Conservation (phyloP, 2,797 vertebrate species). For the Sebastes taczanowskii region DNA sequence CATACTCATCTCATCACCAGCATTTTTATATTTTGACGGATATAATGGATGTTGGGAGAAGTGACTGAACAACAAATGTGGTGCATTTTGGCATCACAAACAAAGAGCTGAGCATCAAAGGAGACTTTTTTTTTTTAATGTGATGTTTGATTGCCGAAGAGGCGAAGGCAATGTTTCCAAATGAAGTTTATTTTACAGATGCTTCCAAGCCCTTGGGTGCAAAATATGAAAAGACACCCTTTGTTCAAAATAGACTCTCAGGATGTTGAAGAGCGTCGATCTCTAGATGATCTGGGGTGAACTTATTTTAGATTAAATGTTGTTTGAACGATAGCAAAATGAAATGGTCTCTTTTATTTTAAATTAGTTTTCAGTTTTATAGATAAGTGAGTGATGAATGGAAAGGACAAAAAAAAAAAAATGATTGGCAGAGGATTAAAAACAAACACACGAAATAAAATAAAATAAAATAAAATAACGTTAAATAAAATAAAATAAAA, state of each 20-base stretch:
- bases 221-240: background rate
- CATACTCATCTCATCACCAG: background rate
- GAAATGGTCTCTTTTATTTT: too few relatives aligned
- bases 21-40: background rate
- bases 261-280: background rate
- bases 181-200: background rate
- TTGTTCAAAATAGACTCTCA: too few relatives aligned
- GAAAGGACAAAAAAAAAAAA: rapidly evolving
- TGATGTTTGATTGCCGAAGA: background rate
- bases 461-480: too few relatives aligned
- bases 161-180: background rate
- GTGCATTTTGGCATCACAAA: background rate
- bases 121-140: background rate
- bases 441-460: too few relatives aligned
- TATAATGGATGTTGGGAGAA: background rate
- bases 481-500: too few relatives aligned
- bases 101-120: background rate
- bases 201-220: background rate
- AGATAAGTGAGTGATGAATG: too few relatives aligned
- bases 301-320: background rate
- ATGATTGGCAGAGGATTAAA: too few relatives aligned
- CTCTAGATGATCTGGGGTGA: background rate
- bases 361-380: background rate
- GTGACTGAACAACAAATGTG: background rate
- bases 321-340: background rate